These are phyloP conservation scores for Chelmon rostratus DNA, from an alignment of 2,797 vertebrate genomes.

Conservation along the genomic window DNA sequence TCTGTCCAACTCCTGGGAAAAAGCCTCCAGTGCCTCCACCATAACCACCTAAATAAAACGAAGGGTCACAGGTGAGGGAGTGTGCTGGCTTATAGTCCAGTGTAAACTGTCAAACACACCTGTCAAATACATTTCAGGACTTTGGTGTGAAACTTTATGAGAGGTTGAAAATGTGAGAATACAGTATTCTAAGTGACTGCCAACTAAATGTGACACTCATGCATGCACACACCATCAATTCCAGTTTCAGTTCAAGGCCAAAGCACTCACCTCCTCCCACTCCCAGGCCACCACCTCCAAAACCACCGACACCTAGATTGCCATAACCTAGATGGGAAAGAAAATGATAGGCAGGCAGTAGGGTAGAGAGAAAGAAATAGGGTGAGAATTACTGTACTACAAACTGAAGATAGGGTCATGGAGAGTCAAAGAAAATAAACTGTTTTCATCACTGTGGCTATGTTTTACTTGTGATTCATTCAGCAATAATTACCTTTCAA, in stretches of 20 bases:
- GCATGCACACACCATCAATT: background rate
- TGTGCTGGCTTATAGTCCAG: background rate
- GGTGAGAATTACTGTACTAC: background rate
- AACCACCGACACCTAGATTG: conserved; percentile 71
- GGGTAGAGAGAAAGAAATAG: conserved; percentile 3
- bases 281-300: conserved; percentile 61
- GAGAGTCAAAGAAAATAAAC: conserved; percentile 1
- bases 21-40: conserved; percentile 75
- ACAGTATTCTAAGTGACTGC: background rate
- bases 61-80: background rate
- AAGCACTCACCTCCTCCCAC: conserved; percentile 60
- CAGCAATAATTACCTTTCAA: conserved; percentile 35
- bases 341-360: conserved; percentile 28
- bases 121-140: background rate
- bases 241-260: conserved; percentile 2
- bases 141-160: background rate
- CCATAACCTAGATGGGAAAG: conserved; percentile 73
- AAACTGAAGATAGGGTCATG: conserved; percentile 15
- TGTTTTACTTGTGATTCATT: conserved; percentile 36
- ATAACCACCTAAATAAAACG: conserved; percentile 73
- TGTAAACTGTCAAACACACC: background rate
- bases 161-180: background rate
- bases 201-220: background rate
- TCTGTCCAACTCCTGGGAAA: conserved; percentile 79
- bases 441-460: background rate